A percentile compares a stretch with the other conserved stretches of the same genome.
phyloP scores from a whole-genome alignment of 2,888 invertebrate genomes.

The Zeuzera pyrina region DNA sequence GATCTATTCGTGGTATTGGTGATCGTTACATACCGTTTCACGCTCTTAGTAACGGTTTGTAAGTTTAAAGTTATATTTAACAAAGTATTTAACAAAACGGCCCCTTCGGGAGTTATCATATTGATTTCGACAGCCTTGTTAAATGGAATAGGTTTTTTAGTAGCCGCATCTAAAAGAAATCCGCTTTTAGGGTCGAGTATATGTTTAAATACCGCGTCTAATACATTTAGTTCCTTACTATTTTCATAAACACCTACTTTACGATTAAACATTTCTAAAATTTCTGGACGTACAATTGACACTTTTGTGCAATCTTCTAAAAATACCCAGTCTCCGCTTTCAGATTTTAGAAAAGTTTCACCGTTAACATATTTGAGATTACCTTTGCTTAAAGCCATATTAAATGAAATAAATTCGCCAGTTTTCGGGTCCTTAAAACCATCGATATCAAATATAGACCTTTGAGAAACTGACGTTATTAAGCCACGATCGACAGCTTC shows the following conservation, averaged over 20 bases:
- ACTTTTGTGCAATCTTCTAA: conserved; percentile 86
- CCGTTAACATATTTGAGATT: conserved; percentile 82
- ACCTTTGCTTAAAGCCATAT: conserved; percentile 84
- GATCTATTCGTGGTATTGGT: conserved; percentile 76
- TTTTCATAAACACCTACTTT: conserved; percentile 86
- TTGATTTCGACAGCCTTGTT: conserved; percentile 90
- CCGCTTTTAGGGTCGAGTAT: conserved; percentile 92
- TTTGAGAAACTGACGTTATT: conserved; percentile 88
- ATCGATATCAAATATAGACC: conserved; percentile 93
- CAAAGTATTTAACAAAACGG: conserved; percentile 86
- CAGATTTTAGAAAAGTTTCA: conserved; percentile 81
- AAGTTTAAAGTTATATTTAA: conserved; percentile 91
- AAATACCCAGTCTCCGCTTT: conserved; percentile 82
- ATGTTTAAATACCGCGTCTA: conserved; percentile 90
- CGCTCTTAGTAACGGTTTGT: conserved; percentile 88
- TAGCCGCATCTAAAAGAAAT: conserved; percentile 83
- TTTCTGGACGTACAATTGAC: conserved; percentile 86
- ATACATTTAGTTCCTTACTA: conserved; percentile 83
- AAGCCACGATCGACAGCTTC: conserved; percentile 94
- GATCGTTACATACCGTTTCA: conserved; percentile 86
- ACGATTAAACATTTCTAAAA: conserved; percentile 87
- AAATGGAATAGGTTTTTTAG: conserved; percentile 81
- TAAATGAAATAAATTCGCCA: conserved; percentile 87
- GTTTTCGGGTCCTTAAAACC: conserved; percentile 89
- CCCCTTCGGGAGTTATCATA: conserved; percentile 90